A percentile compares a stretch with the other conserved stretches of the same genome.
Evolutionary conservation across 2,113 vertebrate genomes (phyloP).

Genomic region (Percopsis transmontana): DNA sequence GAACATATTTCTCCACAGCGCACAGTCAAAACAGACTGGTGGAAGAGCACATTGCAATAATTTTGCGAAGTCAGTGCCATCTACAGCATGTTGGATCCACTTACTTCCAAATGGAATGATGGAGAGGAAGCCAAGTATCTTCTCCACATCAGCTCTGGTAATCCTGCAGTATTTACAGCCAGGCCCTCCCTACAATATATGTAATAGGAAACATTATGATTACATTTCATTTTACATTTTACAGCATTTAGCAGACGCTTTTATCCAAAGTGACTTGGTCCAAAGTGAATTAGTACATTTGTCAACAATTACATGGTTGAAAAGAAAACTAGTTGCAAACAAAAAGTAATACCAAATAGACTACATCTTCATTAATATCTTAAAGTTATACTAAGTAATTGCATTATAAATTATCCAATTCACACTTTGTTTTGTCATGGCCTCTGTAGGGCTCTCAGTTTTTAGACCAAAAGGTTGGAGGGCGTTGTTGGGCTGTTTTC

Average conservation of each 20-base stretch:
- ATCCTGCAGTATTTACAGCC: constrained; percentile 79
- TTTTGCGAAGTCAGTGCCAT: neutral
- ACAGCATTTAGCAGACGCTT: neutral
- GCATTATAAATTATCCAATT: neutral
- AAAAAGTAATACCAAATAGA: too few relatives aligned
- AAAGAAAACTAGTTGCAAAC: too few relatives aligned
- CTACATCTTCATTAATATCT: too few relatives aligned
- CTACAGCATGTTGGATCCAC: constrained; percentile 24
- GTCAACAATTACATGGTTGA: too few relatives aligned
- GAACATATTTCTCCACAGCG: neutral
- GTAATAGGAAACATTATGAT: neutral
- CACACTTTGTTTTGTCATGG: neutral
- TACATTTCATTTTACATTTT: neutral
- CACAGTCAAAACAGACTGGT: neutral
- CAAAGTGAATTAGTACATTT: too few relatives aligned
- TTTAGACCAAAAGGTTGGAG: too few relatives aligned
- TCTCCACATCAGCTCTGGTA: constrained; percentile 55
- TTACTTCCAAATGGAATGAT: constrained; percentile 68
- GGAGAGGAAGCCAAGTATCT: constrained; percentile 47
- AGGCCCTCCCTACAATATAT: constrained; percentile 52
- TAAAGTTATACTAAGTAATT: too few relatives aligned
- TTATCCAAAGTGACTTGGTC: too few relatives aligned
- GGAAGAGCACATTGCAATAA: neutral
- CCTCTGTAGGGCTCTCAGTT: neutral
- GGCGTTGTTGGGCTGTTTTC: too few relatives aligned